Evolutionary conservation across 2,797 vertebrate genomes (phyloP), one percentile per base, ranked within the genome.

Genomic region (Holocentrus rufus): DNA sequence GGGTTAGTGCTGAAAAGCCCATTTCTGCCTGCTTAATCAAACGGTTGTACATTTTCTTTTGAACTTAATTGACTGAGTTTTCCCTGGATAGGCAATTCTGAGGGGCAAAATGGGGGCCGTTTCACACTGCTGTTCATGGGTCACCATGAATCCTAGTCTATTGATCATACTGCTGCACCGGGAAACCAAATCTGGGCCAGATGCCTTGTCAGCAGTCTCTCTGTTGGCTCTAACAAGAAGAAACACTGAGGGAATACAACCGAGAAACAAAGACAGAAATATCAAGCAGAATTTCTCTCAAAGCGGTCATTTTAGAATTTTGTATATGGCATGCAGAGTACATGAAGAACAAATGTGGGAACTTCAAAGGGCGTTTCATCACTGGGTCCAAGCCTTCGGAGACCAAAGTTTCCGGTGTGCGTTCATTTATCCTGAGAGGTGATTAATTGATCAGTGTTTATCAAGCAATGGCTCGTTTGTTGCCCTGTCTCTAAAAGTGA

Each of bases 171-270:
- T 81, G 78, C 89, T 85, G 80, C 80, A 84, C 18, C 53, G 76
- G 59, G 82, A 85, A 84, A 83, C 77, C 74, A 85, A 78, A 91
- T 85, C 80, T 86, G 77, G 76, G 85, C 86, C 81, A 82, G 86
- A 64, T 90, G 90, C 91, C 81, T 66, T 55, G 90, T 93, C 91
- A 91, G 92, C 92, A 87, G 75, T 89, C 70, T 88, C 67, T 79
- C 55, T 71, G 66, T 65, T 58, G 59, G 54, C 62, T 75, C 65
- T 46, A 17, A 53, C 69, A 49, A 58, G 42, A 55, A 73, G 80
- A 83, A 61, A 53, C 68, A 72, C 64, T 27, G 23, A 75, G 46
- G 65, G 52, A 74, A 76, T 44, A 27, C 22, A 72, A 65, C 60
- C 17, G 70, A 56, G 65, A 77, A 75, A 69, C 66, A 78, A 77